phyloP scores from a whole-genome alignment of 2,113 vertebrate species.

The Seriola quinqueradiata region DNA sequence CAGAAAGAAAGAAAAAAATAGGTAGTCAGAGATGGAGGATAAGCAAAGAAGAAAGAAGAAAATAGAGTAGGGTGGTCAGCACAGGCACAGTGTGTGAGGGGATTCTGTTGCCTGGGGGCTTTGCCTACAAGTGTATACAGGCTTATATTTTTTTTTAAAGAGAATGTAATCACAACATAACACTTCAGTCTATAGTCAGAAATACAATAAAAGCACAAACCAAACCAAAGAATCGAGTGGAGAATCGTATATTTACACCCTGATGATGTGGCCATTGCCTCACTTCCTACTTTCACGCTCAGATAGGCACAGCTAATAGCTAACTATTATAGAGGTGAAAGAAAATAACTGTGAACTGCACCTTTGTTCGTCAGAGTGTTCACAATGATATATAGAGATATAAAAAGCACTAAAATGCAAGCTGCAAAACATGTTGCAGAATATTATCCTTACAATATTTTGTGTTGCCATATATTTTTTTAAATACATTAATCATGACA shows the following conservation, averaged over 20 bases:
- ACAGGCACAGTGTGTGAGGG: not conserved
- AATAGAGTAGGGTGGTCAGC: constrained; percentile 31
- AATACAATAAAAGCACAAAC: not conserved
- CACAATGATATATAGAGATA: not conserved
- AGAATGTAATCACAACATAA: not conserved
- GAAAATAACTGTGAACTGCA: not conserved
- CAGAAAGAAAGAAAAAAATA: constrained; percentile 58
- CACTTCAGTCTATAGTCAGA: not conserved
- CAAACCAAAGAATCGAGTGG: not conserved
- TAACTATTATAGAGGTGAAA: not conserved
- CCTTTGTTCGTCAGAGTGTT: not conserved
- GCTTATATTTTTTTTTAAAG: constrained; percentile 7
- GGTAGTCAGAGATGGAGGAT: constrained; percentile 67
- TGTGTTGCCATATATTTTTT: not conserved
- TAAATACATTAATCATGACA: not conserved
- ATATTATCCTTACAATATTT: not conserved
- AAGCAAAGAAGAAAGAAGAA: constrained; percentile 56
- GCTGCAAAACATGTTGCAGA: constrained; percentile 8
- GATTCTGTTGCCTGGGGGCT: not conserved
- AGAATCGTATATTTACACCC: not conserved
- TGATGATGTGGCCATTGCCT: not conserved
- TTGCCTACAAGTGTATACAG: not conserved
- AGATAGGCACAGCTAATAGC: not conserved
- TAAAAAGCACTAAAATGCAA: not conserved
- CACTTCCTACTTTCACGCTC: not conserved